Evolutionary conservation across 2,797 vertebrate species (phyloP).

Genomic region (Ciconia nigra): DNA sequence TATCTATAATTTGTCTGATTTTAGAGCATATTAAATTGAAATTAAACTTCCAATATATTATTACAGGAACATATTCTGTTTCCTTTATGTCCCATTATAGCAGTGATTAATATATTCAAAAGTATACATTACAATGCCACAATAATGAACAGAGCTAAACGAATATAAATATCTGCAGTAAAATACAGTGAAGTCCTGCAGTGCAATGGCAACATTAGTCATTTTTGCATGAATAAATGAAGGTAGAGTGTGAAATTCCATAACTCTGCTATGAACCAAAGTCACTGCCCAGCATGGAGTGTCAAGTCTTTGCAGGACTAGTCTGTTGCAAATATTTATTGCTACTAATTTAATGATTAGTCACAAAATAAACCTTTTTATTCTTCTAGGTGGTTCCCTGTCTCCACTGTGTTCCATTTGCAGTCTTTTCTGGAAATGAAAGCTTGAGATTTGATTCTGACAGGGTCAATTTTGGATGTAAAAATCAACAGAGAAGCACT

Average conservation of each 20-base stretch:
- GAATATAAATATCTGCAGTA: conserved; percentile 30
- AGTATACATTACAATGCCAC: conserved; percentile 22
- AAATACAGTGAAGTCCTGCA: neutral
- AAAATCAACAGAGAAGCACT: neutral
- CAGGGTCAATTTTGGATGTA: neutral
- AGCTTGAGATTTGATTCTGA: neutral
- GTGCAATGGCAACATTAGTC: neutral
- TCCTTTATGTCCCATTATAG: conserved; percentile 26
- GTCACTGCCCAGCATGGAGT: neutral
- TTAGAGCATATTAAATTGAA: conserved; percentile 44
- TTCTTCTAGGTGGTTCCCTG: neutral
- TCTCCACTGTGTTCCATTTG: neutral
- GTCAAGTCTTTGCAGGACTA: neutral
- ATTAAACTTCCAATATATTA: conserved; percentile 33
- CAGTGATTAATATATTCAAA: conserved; percentile 47
- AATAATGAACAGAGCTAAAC: conserved; percentile 6
- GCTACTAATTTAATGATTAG: neutral
- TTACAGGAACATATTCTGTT: conserved; percentile 24
- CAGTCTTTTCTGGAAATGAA: neutral
- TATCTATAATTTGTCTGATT: conserved; percentile 4
- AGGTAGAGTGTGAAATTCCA: neutral
- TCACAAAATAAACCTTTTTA: neutral
- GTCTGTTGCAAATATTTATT: neutral
- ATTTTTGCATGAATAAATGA: conserved; percentile 14
- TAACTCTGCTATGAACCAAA: neutral